phyloP scores from a whole-genome alignment of 2,888 invertebrate genomes.

The Glyphotaelius pellucidus region DNA sequence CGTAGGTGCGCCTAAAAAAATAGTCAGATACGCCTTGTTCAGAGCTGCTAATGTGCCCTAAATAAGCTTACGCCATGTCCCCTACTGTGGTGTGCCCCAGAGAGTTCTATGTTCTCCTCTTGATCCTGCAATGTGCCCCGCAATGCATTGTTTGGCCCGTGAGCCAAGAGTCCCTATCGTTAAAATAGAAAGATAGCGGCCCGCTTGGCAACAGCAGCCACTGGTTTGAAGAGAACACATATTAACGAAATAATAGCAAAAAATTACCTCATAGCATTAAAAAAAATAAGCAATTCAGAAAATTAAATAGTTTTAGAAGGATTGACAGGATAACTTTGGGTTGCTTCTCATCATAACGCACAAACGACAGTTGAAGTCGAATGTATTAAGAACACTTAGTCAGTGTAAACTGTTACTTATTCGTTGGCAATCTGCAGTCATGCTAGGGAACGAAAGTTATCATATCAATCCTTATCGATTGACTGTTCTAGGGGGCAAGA shows the following conservation, averaged over 20 bases:
- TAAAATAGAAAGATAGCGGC: not conserved
- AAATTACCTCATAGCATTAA: not conserved
- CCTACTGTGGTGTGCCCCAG: not conserved
- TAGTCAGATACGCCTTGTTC: not conserved
- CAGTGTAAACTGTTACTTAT: too few relatives aligned
- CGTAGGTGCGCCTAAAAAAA: not conserved
- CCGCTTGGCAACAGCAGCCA: not conserved
- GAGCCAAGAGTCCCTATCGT: conserved; percentile 48
- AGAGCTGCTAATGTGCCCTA: conserved; percentile 7
- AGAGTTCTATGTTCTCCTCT: not conserved
- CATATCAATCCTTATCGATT: too few relatives aligned
- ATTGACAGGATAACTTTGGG: too few relatives aligned
- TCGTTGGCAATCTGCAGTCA: too few relatives aligned
- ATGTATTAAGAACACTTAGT: too few relatives aligned
- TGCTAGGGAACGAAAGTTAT: too few relatives aligned
- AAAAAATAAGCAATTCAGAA: not conserved
- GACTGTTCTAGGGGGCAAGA: too few relatives aligned
- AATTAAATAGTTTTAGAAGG: not conserved
- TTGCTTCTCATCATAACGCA: too few relatives aligned
- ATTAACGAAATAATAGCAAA: not conserved
- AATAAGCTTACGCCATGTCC: not conserved
- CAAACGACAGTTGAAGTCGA: too few relatives aligned
- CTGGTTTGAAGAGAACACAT: not conserved
- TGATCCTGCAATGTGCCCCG: too few relatives aligned
- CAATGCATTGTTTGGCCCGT: conserved; percentile 50